Evolutionary conservation across 2,113 vertebrate genomes (phyloP).

Genomic region (Mustela nigripes): DNA sequence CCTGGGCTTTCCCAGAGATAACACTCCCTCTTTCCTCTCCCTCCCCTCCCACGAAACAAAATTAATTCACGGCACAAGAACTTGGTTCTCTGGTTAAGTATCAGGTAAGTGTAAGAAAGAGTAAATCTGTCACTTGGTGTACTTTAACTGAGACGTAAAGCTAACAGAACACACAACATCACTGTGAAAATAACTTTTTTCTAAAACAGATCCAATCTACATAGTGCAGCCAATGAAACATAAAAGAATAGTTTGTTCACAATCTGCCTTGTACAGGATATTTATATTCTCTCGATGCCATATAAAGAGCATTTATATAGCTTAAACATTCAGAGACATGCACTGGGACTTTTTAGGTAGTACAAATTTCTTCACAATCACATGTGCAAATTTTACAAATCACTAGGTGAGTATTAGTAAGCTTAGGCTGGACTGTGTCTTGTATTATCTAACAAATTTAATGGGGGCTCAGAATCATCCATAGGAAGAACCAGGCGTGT

Average conservation of each 20-base stretch:
- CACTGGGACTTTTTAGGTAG: conserved; percentile 90
- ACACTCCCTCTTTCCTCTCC: conserved; percentile 20
- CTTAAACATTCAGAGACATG: conserved; percentile 91
- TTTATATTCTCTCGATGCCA: conserved; percentile 88
- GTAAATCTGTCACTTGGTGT: conserved; percentile 77
- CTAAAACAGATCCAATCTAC: conserved; percentile 87
- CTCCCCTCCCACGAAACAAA: conserved; percentile 45
- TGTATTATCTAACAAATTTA: conserved; percentile 88
- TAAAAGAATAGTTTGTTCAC: conserved; percentile 86
- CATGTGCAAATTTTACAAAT: conserved; percentile 88
- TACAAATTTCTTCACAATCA: conserved; percentile 88
- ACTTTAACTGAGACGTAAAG: conserved; percentile 79
- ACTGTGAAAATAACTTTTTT: conserved; percentile 81
- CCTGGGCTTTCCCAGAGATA: conserved; percentile 37
- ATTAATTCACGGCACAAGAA: conserved; percentile 73
- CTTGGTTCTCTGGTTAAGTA: conserved; percentile 71
- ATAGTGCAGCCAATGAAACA: conserved; percentile 85
- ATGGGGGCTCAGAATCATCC: conserved; percentile 95
- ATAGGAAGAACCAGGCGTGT: conserved; percentile 97
- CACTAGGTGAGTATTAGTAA: conserved; percentile 76
- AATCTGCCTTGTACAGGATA: conserved; percentile 86
- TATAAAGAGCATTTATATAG: conserved; percentile 92
- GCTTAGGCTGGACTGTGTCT: conserved; percentile 89
- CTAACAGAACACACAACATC: conserved; percentile 74
- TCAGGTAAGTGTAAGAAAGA: conserved; percentile 76